Percentiles rank a stretch among this genome's conserved stretches.
Evolutionary conservation across 2,888 invertebrate genomes (phyloP).

Genomic region (Eremobia ochroleuca): DNA sequence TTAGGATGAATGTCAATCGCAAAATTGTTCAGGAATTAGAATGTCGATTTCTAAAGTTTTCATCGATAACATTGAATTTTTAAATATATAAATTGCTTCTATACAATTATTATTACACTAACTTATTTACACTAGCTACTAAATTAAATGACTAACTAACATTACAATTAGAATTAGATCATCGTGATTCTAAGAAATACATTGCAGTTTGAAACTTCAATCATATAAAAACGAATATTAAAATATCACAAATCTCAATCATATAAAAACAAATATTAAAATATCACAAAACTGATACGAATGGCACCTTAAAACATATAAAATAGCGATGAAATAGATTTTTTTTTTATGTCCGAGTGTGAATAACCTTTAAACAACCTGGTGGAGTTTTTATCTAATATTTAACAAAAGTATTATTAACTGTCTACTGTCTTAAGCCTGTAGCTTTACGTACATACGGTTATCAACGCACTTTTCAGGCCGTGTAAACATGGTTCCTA

Average conservation of each 20-base stretch:
- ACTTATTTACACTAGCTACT: not conserved
- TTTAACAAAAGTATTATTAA: constrained; percentile 10
- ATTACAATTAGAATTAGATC: constrained; percentile 14
- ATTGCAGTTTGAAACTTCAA: not conserved
- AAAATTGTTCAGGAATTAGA: not conserved
- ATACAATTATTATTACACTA: not conserved
- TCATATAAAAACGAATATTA: not conserved
- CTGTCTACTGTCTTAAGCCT: constrained; percentile 14
- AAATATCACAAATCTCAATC: not conserved
- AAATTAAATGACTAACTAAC: not conserved
- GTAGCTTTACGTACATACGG: constrained; percentile 20
- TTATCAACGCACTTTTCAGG: constrained; percentile 40
- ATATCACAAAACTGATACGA: not conserved
- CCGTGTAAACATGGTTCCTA: constrained; percentile 25
- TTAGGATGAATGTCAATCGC: constrained; percentile 10
- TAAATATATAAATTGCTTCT: not conserved
- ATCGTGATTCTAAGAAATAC: constrained; percentile 4
- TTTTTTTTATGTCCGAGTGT: constrained; percentile 6
- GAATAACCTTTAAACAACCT: constrained; percentile 34
- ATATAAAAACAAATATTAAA: not conserved
- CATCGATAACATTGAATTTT: not conserved
- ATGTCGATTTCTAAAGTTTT: not conserved
- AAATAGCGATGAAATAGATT: not conserved
- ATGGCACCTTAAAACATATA: not conserved
- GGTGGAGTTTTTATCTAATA: constrained; percentile 27